These are phyloP conservation scores for Ctenoplectra terminalis DNA, from an alignment of 1,140 invertebrate species.

Conservation along the genomic window DNA sequence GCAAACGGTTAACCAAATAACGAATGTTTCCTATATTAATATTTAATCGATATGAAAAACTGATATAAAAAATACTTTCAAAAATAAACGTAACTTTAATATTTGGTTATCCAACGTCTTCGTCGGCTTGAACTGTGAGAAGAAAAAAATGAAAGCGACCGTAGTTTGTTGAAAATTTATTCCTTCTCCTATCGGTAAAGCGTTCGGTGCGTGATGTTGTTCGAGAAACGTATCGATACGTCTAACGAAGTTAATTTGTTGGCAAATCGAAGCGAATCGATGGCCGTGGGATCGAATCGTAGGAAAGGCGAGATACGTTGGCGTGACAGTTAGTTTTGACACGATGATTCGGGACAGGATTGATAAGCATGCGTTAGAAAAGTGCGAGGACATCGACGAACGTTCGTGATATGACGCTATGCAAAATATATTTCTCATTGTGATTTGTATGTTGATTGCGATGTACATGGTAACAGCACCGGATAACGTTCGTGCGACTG, in stretches of 20 bases:
- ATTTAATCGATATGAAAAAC: too few species aligned
- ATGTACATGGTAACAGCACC: conserved; percentile 26
- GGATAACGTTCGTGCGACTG: neutral
- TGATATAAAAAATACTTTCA: neutral
- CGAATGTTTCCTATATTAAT: too few species aligned
- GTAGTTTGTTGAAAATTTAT: too few species aligned
- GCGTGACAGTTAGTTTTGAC: conserved; percentile 21
- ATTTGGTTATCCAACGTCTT: neutral
- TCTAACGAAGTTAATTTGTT: neutral
- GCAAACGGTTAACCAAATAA: too few species aligned
- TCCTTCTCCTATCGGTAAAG: too few species aligned
- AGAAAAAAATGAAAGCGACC: too few species aligned
- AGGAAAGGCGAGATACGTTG: neutral
- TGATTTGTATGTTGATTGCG: conserved; percentile 35
- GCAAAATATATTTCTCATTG: conserved; percentile 45
- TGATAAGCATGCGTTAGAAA: conserved; percentile 30
- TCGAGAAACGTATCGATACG: neutral
- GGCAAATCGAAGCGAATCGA: neutral
- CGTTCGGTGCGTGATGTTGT: neutral
- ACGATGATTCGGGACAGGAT: conserved; percentile 28
- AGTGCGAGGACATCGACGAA: conserved; percentile 25
- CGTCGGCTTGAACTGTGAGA: too few species aligned
- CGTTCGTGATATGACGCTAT: conserved; percentile 50
- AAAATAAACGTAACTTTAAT: neutral
- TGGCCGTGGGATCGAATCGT: neutral